Evolutionary conservation across 2,113 vertebrate species (phyloP).

Genomic region (Otocyon megalotis): DNA sequence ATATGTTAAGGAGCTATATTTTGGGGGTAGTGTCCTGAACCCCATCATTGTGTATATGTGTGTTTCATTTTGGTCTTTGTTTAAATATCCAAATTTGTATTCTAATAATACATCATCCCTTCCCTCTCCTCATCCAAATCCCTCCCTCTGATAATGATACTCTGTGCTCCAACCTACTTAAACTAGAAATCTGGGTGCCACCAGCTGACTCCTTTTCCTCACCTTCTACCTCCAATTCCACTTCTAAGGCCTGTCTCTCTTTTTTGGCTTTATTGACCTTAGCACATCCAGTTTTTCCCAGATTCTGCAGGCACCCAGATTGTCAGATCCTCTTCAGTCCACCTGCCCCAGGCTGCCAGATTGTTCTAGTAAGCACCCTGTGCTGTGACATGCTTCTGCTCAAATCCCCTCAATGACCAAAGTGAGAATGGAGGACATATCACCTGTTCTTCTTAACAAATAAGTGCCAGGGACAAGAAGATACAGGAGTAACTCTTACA

Average conservation of each 20-base stretch:
- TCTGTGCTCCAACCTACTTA: background rate
- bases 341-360: background rate
- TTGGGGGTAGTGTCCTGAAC: background rate
- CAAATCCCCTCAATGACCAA: background rate
- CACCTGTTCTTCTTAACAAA: background rate
- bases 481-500: no score
- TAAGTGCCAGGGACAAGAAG: rapidly evolving
- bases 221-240: background rate
- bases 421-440: background rate
- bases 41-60: background rate
- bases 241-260: background rate
- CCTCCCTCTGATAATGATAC: background rate
- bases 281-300: background rate
- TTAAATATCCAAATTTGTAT: background rate
- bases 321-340: background rate
- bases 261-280: background rate
- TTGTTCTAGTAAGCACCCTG: background rate
- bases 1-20: background rate
- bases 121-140: background rate
- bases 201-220: background rate
- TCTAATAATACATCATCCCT: no score
- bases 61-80: background rate
- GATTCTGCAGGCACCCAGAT: background rate
- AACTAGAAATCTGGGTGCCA: background rate
- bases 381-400: background rate